Conservation (phyloP, 2,113 vertebrate species). For the Otis tarda region DNA sequence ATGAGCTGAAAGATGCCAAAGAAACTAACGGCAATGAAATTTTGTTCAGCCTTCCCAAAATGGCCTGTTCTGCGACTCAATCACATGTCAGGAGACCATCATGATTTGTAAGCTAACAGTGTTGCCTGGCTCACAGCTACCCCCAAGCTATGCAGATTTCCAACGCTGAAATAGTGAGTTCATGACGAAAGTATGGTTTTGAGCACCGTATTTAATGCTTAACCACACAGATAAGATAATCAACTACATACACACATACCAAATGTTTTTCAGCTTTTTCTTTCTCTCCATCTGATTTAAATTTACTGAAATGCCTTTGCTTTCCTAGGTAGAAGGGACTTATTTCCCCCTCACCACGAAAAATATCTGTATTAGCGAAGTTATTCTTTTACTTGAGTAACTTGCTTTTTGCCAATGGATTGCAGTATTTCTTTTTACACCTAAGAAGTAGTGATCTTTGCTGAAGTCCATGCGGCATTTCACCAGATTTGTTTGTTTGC, state of each 20-base stretch:
- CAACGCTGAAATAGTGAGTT: not conserved
- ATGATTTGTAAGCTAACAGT: fast-evolving
- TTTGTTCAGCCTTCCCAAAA: not conserved
- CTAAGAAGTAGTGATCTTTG: not conserved
- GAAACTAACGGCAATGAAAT: not conserved
- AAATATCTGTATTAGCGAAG: not conserved
- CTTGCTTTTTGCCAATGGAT: not conserved
- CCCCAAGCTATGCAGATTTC: not conserved
- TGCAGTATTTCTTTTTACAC: not conserved
- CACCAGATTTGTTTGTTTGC: not conserved
- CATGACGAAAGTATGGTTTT: not conserved
- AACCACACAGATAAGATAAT: not conserved
- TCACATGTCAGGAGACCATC: not conserved
- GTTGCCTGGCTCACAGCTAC: not conserved
- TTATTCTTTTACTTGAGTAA: not conserved
- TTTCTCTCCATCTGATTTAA: not conserved
- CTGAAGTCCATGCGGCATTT: not conserved
- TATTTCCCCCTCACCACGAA: not conserved
- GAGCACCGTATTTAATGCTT: not conserved
- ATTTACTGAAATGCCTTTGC: not conserved
- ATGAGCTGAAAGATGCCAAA: not conserved
- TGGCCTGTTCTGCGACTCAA: not conserved
- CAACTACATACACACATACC: not conserved
- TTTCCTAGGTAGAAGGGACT: not conserved
- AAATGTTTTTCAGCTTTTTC: not conserved